Percentiles rank a stretch among this genome's conserved stretches.
Conservation (phyloP, 2,888 invertebrate genomes). For the Ormyrus pomaceus region DNA sequence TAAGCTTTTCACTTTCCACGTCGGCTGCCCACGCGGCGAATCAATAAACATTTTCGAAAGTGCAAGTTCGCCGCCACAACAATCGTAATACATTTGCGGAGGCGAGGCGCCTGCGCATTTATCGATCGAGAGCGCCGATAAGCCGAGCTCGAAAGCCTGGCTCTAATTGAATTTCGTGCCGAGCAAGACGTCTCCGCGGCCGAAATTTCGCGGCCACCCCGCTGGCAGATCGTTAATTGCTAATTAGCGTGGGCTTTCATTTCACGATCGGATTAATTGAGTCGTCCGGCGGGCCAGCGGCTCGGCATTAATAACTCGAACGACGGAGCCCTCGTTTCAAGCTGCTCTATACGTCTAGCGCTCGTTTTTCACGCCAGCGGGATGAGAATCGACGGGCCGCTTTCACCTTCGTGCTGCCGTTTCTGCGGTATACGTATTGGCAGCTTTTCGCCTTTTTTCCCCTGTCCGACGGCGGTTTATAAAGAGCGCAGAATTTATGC, state of each 20-base stretch:
- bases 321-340: neutral
- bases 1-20: conserved; percentile 39
- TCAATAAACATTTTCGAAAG: conserved; percentile 23
- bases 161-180: neutral
- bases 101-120: neutral
- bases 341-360: neutral
- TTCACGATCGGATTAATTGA: conserved; percentile 19
- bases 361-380: neutral
- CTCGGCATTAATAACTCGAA: conserved; percentile 6
- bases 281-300: neutral
- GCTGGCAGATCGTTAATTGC: conserved; percentile 14
- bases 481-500: conserved; percentile 16
- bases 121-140: conserved; percentile 4
- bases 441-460: conserved; percentile 14
- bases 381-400: neutral
- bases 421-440: neutral
- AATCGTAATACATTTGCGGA: neutral
- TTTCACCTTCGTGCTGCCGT: conserved; percentile 18
- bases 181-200: neutral
- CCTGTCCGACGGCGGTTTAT: neutral
- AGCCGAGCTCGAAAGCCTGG: neutral
- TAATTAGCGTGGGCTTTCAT: neutral
- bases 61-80: neutral
- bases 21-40: neutral
- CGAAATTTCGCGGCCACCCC: neutral